Conservation (phyloP, 2,888 invertebrate species). For the Oxyscelio sp. region DNA sequence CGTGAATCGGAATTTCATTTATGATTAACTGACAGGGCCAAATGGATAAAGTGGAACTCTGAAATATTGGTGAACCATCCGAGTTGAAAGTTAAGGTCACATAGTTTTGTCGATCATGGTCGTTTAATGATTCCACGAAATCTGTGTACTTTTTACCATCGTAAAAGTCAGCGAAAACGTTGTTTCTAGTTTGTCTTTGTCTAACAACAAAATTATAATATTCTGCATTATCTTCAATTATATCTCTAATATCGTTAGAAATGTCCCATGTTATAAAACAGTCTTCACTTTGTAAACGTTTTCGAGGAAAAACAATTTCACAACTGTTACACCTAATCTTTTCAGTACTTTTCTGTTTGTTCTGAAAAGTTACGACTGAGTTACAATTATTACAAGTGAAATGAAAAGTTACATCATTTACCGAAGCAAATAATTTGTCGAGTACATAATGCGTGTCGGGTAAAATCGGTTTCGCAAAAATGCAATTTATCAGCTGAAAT, state of each 20-base stretch:
- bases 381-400: not conserved
- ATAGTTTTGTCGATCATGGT: not conserved
- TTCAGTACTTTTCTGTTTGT: not conserved
- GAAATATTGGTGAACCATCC: not conserved
- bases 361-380: not conserved
- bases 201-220: constrained; percentile 2
- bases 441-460: constrained; percentile 22
- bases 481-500: constrained; percentile 5
- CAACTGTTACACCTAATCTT: constrained; percentile 2
- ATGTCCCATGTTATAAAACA: constrained; percentile 8
- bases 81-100: not conserved
- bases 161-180: not conserved
- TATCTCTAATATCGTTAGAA: constrained; percentile 1
- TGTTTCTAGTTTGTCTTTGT: not conserved
- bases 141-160: not conserved
- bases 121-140: not conserved
- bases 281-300: constrained; percentile 1
- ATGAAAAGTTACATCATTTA: not conserved
- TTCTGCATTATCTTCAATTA: constrained; percentile 17
- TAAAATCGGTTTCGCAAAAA: constrained; percentile 17
- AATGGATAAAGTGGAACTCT: not conserved
- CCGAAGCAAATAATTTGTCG: not conserved
- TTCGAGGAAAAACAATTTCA: not conserved
- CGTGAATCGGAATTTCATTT: not conserved
- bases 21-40: not conserved